These are phyloP conservation scores for Acrocyrtus sp. DNA, from an alignment of 2,888 invertebrate genomes.

Conservation along the genomic window DNA sequence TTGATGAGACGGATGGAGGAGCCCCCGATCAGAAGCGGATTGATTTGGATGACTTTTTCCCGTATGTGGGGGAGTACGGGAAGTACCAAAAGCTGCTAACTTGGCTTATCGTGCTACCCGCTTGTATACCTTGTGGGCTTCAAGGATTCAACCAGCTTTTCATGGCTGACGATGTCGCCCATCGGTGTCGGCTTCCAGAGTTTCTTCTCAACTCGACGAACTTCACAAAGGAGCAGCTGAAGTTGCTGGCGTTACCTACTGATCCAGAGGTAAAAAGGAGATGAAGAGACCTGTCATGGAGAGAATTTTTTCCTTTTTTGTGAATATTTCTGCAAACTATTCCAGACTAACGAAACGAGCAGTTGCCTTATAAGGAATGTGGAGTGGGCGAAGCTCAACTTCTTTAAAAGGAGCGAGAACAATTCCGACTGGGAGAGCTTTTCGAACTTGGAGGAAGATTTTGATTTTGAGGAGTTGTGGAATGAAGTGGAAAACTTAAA, in stretches of 20 bases:
- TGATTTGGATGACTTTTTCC: conserved; percentile 86
- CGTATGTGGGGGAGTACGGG: conserved; percentile 89
- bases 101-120: conserved; percentile 88
- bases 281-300: background rate
- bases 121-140: conserved; percentile 90
- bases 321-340: background rate
- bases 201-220: conserved; percentile 58
- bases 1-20: conserved; percentile 38
- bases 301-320: conserved; percentile 3
- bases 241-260: conserved; percentile 54
- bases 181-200: conserved; percentile 72
- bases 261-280: conserved; percentile 17
- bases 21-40: conserved; percentile 41
- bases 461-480: conserved; percentile 26
- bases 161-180: conserved; percentile 87
- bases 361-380: conserved; percentile 52
- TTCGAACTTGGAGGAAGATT: background rate
- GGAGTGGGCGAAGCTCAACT: conserved; percentile 47
- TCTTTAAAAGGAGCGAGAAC: conserved; percentile 24
- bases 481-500: conserved; percentile 19
- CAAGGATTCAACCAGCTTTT: conserved; percentile 94
- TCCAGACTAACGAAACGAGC: conserved; percentile 49
- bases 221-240: conserved; percentile 62
- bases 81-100: conserved; percentile 85
- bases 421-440: conserved; percentile 9